Conservation (phyloP, 2,113 vertebrate species). For the Pongo pygmaeus region DNA sequence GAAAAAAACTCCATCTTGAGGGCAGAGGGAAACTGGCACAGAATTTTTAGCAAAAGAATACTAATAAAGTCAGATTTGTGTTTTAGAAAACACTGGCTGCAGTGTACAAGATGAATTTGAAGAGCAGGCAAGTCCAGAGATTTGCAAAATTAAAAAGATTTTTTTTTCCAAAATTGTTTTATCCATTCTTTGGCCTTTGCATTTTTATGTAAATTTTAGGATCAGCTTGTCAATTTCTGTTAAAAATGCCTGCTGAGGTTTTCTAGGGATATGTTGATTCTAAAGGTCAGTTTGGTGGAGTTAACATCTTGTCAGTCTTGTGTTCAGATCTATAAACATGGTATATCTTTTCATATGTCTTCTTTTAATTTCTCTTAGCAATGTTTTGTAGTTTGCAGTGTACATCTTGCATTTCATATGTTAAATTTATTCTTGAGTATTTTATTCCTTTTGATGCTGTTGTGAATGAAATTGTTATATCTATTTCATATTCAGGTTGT, state of each 20-base stretch:
- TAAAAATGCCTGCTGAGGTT: background rate
- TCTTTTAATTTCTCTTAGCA: background rate
- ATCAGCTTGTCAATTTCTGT: background rate
- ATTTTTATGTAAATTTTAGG: slow-evolving; percentile 5
- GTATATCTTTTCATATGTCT: background rate
- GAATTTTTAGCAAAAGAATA: background rate
- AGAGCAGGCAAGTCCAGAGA: background rate
- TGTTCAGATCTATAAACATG: background rate
- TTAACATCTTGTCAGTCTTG: background rate
- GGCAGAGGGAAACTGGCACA: background rate
- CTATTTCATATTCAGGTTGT: background rate
- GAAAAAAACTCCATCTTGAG: background rate
- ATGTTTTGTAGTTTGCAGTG: background rate
- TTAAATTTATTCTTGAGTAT: background rate
- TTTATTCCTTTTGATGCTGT: background rate
- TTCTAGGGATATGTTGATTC: background rate
- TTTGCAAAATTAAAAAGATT: background rate
- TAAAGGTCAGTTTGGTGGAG: background rate
- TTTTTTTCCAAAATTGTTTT: background rate
- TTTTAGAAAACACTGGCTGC: background rate
- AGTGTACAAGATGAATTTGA: background rate
- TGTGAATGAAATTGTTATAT: background rate
- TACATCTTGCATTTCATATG: background rate
- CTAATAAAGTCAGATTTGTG: background rate
- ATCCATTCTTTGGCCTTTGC: background rate